phyloP scores from a whole-genome alignment of 2,113 vertebrate genomes.

The Silurus asotus region DNA sequence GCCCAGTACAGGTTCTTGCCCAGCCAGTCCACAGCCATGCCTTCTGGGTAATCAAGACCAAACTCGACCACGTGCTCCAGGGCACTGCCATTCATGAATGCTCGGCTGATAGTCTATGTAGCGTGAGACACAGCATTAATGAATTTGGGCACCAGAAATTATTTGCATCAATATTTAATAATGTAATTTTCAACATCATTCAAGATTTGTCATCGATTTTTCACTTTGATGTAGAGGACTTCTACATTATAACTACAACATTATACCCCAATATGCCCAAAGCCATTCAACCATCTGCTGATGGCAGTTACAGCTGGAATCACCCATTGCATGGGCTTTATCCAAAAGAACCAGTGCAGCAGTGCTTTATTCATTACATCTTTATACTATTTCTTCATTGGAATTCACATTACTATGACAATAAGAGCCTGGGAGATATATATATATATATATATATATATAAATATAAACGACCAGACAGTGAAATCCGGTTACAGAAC shows the following conservation, averaged over 20 bases:
- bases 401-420: neutral
- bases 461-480: neutral
- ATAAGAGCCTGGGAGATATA: neutral
- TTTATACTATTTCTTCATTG: neutral
- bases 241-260: neutral
- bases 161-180: neutral
- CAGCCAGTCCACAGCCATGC: conserved; percentile 98
- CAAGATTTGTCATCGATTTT: neutral
- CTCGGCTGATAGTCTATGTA: conserved; percentile 89
- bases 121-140: neutral
- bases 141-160: neutral
- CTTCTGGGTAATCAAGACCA: conserved; percentile 94
- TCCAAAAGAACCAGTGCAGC: neutral
- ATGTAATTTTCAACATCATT: neutral
- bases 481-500: neutral
- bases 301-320: neutral
- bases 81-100: conserved; percentile 95
- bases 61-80: conserved; percentile 93
- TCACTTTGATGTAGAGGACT: neutral
- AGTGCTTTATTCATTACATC: neutral
- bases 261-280: neutral
- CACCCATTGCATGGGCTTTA: neutral
- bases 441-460: too few species aligned
- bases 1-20: conserved; percentile 97
- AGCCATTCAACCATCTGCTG: neutral